These are phyloP conservation scores for Pseudomyrmex concolor DNA, from an alignment of 1,140 invertebrate species.

Conservation along the genomic window DNA sequence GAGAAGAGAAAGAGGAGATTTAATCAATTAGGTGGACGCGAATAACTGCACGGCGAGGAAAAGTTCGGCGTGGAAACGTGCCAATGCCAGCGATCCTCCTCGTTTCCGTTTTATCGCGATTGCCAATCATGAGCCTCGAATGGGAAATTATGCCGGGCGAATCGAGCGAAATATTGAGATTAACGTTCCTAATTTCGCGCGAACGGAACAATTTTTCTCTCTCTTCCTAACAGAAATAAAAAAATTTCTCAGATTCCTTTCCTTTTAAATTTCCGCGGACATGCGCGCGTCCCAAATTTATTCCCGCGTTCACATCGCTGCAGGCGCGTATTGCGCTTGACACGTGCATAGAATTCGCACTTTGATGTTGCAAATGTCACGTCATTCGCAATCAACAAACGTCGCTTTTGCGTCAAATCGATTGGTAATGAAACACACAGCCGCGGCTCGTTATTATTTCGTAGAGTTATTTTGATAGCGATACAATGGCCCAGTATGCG, in stretches of 20 bases:
- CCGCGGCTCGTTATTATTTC: conserved; percentile 22
- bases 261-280: conserved; percentile 10
- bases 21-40: conserved; percentile 68
- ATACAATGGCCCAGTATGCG: background rate
- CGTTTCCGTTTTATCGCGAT: conserved; percentile 31
- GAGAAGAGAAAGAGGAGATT: conserved; percentile 1
- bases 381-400: conserved; percentile 44
- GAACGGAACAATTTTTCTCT: conserved; percentile 25
- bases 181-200: conserved; percentile 31
- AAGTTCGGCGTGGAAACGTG: conserved; percentile 62
- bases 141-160: conserved; percentile 41
- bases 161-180: conserved; percentile 48
- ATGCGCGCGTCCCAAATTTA: background rate
- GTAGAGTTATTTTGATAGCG: conserved; percentile 25
- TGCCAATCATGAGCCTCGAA: conserved; percentile 56
- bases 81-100: conserved; percentile 46
- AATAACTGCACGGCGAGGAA: conserved; percentile 52
- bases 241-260: conserved; percentile 12
- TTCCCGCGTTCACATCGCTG: background rate
- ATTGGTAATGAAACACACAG: background rate
- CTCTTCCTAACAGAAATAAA: background rate
- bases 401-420: conserved; percentile 38
- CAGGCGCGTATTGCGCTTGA: conserved; percentile 32
- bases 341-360: conserved; percentile 24
- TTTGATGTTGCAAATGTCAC: conserved; percentile 32